Evolutionary conservation across 2,888 invertebrate genomes (phyloP).

Genomic region (Leucoptera coffeella): DNA sequence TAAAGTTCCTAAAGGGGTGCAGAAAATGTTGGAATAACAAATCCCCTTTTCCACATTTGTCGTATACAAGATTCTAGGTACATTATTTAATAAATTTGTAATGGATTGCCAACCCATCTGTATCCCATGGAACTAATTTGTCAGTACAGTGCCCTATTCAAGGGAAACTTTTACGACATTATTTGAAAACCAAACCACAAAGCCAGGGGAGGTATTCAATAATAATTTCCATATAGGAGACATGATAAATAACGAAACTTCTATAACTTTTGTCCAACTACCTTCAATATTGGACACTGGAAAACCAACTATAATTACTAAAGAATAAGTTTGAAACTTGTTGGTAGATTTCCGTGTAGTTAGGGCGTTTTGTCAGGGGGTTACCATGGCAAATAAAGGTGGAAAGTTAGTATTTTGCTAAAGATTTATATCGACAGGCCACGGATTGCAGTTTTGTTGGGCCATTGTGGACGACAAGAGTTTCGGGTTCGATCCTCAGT

Average conservation of each 20-base stretch:
- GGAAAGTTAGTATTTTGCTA: constrained; percentile 30
- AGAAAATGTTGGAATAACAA: too few relatives aligned
- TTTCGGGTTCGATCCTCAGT: too few relatives aligned
- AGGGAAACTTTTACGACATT: too few relatives aligned
- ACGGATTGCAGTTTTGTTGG: constrained; percentile 33
- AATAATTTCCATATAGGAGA: constrained; percentile 11
- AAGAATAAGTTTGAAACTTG: constrained; percentile 1
- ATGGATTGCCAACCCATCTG: too few relatives aligned
- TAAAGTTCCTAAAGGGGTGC: too few relatives aligned
- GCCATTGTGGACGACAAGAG: constrained; percentile 23
- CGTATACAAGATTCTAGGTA: too few relatives aligned
- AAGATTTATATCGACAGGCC: constrained; percentile 37
- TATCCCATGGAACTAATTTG: too few relatives aligned
- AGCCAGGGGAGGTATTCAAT: constrained; percentile 7
- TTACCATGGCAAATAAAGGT: constrained; percentile 15
- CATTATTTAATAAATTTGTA: too few relatives aligned
- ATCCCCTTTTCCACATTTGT: too few relatives aligned
- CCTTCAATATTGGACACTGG: not conserved
- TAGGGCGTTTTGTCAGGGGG: constrained; percentile 6
- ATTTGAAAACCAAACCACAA: too few relatives aligned
- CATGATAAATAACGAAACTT: constrained; percentile 25
- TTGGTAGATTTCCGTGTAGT: constrained; percentile 2
- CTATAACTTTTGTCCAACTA: constrained; percentile 19
- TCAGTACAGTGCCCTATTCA: too few relatives aligned
- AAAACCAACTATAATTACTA: not conserved